A percentile compares a stretch with the other conserved stretches of the same genome.
Evolutionary conservation across 2,888 invertebrate species (phyloP).

Genomic region (Caenorhabditis sulstoni): DNA sequence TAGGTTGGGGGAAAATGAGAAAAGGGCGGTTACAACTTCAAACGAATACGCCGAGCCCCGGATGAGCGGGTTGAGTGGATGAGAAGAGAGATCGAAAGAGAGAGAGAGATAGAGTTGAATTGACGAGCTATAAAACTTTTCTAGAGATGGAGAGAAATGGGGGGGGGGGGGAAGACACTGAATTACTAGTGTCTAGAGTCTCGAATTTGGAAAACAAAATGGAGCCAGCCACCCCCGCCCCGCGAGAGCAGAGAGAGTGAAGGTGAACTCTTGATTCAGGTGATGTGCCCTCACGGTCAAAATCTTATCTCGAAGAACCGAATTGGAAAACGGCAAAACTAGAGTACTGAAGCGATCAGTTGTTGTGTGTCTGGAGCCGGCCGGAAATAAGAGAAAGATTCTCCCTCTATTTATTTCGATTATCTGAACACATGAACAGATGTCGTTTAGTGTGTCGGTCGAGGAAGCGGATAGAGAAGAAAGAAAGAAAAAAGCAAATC

Average conservation of each 20-base stretch:
- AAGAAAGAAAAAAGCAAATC: constrained; percentile 1
- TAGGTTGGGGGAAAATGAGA: constrained; percentile 8
- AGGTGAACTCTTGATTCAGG: no score
- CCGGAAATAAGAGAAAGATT: no score
- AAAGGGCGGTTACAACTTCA: constrained; percentile 6
- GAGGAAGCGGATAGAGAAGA: no score
- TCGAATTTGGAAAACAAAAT: no score
- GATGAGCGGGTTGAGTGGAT: background rate
- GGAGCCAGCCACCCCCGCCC: no score
- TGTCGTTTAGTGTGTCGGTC: constrained; percentile 22
- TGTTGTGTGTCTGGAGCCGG: no score
- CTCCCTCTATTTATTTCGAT: no score
- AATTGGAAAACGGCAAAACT: no score
- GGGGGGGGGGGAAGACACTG: background rate
- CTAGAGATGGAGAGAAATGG: constrained; percentile 2
- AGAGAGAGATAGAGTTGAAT: constrained; percentile 8
- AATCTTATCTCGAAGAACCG: no score
- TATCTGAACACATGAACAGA: constrained; percentile 1
- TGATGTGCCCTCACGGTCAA: no score
- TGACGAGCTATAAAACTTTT: constrained; percentile 39
- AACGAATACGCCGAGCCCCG: background rate
- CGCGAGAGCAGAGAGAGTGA: background rate
- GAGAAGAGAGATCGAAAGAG: constrained; percentile 3
- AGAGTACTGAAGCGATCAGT: no score
- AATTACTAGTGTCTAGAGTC: constrained; percentile 12